These are phyloP conservation scores for Pachyuromys duprasi DNA, from an alignment of 2,797 vertebrate species.

Conservation along the genomic window DNA sequence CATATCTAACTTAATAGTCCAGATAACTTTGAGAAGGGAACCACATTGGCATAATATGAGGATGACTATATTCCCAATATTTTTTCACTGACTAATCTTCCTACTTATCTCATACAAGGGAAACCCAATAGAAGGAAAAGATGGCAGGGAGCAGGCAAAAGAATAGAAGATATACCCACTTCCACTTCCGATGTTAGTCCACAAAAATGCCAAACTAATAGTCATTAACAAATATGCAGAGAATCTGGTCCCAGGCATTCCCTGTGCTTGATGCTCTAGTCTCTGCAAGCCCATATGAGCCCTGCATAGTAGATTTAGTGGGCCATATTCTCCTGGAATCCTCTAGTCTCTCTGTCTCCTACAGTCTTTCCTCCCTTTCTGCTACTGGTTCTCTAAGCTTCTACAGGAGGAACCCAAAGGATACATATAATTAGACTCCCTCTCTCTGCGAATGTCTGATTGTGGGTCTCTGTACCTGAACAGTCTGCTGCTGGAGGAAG, in stretches of 20 bases:
- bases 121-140: background rate
- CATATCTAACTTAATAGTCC: background rate
- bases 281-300: background rate
- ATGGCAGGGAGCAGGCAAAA: too few relatives aligned
- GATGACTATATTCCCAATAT: fast-evolving
- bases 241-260: fast-evolving
- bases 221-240: too few relatives aligned
- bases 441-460: background rate
- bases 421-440: background rate
- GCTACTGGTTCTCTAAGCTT: background rate
- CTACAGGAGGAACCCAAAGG: background rate
- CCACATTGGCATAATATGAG: fast-evolving
- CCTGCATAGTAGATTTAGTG: background rate
- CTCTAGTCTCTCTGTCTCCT: background rate
- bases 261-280: too few relatives aligned
- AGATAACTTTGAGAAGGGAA: background rate
- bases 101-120: background rate
- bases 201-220: background rate
- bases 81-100: background rate
- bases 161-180: background rate
- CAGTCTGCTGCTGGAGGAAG: too few relatives aligned
- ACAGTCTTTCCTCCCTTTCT: background rate
- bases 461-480: background rate
- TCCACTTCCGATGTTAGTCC: too few relatives aligned
- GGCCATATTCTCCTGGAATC: background rate